phyloP scores from a whole-genome alignment of 2,113 vertebrate species.

The Enhydra lutris region DNA sequence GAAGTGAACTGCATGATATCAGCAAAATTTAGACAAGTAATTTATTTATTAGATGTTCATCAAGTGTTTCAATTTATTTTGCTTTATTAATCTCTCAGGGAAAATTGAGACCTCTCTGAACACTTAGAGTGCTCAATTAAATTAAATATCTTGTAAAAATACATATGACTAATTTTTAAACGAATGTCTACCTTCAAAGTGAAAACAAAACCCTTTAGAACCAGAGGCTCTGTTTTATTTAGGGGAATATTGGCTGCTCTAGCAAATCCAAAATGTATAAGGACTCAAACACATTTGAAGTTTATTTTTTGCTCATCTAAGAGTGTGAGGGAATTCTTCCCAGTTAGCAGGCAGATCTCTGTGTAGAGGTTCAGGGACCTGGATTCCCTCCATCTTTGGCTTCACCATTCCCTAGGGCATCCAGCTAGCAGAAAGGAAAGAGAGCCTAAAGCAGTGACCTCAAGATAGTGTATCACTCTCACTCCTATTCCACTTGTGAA shows the following conservation, averaged over 20 bases:
- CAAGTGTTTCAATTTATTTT: conserved; percentile 64
- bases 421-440: background rate
- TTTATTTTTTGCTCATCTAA: background rate
- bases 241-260: background rate
- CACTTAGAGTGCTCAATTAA: conserved; percentile 49
- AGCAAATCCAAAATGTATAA: background rate
- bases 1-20: conserved; percentile 59
- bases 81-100: conserved; percentile 69
- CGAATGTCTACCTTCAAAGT: background rate
- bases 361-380: background rate
- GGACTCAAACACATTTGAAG: background rate
- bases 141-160: conserved; percentile 65
- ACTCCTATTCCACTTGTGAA: background rate
- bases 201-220: conserved; percentile 9
- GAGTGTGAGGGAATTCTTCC: background rate
- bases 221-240: background rate
- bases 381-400: background rate
- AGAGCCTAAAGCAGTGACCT: background rate
- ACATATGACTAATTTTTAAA: conserved; percentile 48
- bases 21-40: conserved; percentile 68
- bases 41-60: conserved; percentile 69
- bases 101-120: conserved; percentile 63
- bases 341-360: background rate
- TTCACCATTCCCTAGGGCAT: background rate
- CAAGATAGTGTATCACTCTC: background rate